Evolutionary conservation across 30 jellyfish, hydroid and myxozoan species (phyloP), one percentile per base, ranked within the genome.

Genomic region (Chrysaora quinquecirrha): DNA sequence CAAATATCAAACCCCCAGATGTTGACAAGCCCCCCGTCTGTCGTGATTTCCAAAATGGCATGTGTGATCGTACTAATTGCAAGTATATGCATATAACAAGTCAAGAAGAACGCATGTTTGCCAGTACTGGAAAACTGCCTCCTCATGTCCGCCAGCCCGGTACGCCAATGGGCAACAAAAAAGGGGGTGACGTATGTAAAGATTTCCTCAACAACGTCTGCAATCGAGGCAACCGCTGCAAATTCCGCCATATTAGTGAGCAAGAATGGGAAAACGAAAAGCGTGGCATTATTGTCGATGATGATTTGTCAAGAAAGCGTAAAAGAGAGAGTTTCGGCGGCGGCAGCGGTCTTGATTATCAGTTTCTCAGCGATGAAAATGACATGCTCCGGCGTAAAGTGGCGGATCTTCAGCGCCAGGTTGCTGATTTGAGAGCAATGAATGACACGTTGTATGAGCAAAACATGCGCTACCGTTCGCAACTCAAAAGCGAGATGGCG

Each of bases 401-500:
- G 3, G 91, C 98, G 19, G 98, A 93, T 76, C 74, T 93, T 30
- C 98, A 93, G 76, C 91, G 97, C 56, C 98, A 93, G 64, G 97
- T 93, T 16, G 89, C 95, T 32, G 98, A 93, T 83, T 58, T 93
- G 84, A 86, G 98, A 16, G 95, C 96, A 63, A 93, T 93, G 98
- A 93, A 93, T 48, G 98, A 93, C 75, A 87, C 98, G 27, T 87
- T 93, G 64, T 93, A 93, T 49, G 98, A 93, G 83, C 98, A 93
- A 66, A 93, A 93, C 76, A 81, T 90, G 81, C 90, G 97, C 35
- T 93, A 93, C 86, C 73, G 98, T 22, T 47, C 78, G 14, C 98
- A 93, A 87, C 76, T 87, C 76, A 90, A 84, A 49, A 89, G 96
- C 73, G 85, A 46, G 28, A 1, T 69, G 32, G 94, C 71, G 19